phyloP scores from a whole-genome alignment of 2,113 vertebrate genomes.

The Macquaria australasica region DNA sequence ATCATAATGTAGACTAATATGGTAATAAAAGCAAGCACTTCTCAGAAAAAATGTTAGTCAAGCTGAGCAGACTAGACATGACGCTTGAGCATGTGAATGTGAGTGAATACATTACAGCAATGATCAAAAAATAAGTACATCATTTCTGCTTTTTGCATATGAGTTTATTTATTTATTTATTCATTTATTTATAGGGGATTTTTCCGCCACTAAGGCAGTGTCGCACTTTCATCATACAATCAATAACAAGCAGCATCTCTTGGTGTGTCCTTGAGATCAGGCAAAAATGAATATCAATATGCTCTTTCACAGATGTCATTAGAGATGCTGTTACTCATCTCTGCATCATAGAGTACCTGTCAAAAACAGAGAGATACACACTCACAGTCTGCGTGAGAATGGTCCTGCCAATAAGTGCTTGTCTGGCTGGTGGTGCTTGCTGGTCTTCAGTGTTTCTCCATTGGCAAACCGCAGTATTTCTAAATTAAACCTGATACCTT shows the following conservation, averaged over 20 bases:
- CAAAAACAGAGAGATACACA: neutral
- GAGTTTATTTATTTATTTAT: conserved; percentile 21
- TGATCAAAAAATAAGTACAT: conserved; percentile 48
- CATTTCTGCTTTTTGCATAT: conserved; percentile 18
- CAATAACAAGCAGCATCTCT: conserved; percentile 23
- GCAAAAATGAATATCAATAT: conserved; percentile 35
- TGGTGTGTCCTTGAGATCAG: conserved; percentile 33
- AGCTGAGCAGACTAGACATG: conserved; percentile 36
- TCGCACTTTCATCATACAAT: conserved; percentile 27
- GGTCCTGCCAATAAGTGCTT: neutral
- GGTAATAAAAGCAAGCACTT: conserved; percentile 63
- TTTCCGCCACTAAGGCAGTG: conserved; percentile 13
- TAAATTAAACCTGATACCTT: neutral
- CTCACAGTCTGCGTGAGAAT: neutral
- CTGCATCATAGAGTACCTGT: conserved; percentile 26
- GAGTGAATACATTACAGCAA: conserved; percentile 52
- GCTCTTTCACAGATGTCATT: conserved; percentile 25
- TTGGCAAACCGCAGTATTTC: neutral
- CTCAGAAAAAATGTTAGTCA: conserved; percentile 50
- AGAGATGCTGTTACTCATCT: conserved; percentile 34
- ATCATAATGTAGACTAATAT: conserved; percentile 68
- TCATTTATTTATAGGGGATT: conserved; percentile 14
- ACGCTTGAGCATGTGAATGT: conserved; percentile 43
- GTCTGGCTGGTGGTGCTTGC: neutral
- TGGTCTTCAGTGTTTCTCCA: neutral